Evolutionary conservation across 2,888 invertebrate genomes (phyloP), one percentile per base, ranked within the genome.

Genomic region (Yponomeuta malinellus): DNA sequence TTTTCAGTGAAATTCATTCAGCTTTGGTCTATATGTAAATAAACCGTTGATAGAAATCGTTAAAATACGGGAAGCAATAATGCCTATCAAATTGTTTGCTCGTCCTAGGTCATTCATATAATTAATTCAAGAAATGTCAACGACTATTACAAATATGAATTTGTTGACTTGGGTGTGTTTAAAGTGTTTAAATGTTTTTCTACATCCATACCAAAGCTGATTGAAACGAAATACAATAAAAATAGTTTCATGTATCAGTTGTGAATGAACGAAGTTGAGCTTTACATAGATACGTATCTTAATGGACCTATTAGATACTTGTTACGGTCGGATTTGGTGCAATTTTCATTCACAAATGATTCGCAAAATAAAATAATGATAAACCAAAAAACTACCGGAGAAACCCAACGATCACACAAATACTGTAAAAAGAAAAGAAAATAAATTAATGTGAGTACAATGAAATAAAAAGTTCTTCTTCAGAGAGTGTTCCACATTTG

Each of bases 311-410:
- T 43, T 43, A 43, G 8, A 43, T 43, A 43, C 5, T 43, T 33
- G 3, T 33, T 33, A 4, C 2, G 33, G 2, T 33, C 33, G 5
- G 33, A 33, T 33, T 33, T 65, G 48, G 70, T 67, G 64, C 72
- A 71, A 71, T 15, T 48, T 63, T 31, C 31, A 59, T 59, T 59
- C 52, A 59, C 52, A 59, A 59, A 15, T 15, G 52, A 71, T 59
- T 48, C 5, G 31, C 10, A 52, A 29, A 37, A 71, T 68, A 66
- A 64, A 69, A 71, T 72, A 65, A 72, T 70, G 83, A 59, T 59
- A 59, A 88, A 85, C 84, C 84, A 80, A 85, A 86, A 85, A 78
- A 87, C 89, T 89, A 90, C 89, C 89, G 87, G 88, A 88, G 86
- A 82, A 83, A 86, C 90, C 90, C 89, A 90, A 86, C 76, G 81